Evolutionary conservation across 2,797 vertebrate species (phyloP), one percentile per base, ranked within the genome.

Genomic region (Cuniculus paca): DNA sequence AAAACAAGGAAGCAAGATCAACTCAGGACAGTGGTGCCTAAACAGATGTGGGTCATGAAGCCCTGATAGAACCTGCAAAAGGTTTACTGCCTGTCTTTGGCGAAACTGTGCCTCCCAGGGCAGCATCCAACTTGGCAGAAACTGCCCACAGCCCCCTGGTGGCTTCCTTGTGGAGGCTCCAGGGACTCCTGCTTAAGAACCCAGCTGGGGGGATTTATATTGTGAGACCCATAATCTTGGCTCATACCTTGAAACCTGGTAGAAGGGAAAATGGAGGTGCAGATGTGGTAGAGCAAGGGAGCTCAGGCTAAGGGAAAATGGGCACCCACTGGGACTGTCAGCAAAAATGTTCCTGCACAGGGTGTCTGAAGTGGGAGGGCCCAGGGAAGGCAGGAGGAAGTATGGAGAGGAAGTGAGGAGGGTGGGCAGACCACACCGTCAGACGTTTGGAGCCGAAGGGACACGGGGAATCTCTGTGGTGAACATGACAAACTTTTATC

Each of bases 371-470:
- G 58, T 24, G 54, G 58, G 54, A 54, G 13, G 54, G 54, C 16
- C 12, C 4, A 68, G 63, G 22, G 56, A 39, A n/a, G 68, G 19
- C 1, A 63, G 26, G 24, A 77, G 5, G 19, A 45, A 20, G 1
- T 24, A 36, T 39, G 39, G 77, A 56, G 74, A 79, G 48, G n/a
- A 50, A 50, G 52, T 19, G 3, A 19, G 24, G 48, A 48, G 16
- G 20, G 58, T 0, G 19, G 54, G 6, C 0, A 19, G 22, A 65
- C 19, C 1, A n/a, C 11, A 36, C 0, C n/a, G 16, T 13, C 0
- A 9, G 54, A 52, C n/a, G 60, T 10, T 24, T 54, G 72, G 78
- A 45, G 8, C 84, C 68, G 61, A 22, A 60, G 42, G 45, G 68
- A 58, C 0, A 0, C 11, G 14, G 5, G 52, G 42, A 42, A 74